phyloP scores from a whole-genome alignment of 2,113 vertebrate species.

The Melospiza georgiana region DNA sequence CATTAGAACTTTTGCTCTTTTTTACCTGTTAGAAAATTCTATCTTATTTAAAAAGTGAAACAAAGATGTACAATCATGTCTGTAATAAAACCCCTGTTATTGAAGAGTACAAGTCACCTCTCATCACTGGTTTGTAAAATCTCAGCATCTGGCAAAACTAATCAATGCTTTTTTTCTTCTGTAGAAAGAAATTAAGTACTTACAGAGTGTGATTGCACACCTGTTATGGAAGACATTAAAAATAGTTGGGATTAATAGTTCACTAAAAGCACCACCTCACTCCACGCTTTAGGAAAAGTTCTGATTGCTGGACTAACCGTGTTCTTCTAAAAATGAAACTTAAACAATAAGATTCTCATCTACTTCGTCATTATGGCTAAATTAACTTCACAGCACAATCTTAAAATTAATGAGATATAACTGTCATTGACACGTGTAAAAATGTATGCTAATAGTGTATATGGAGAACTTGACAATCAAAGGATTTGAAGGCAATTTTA shows the following conservation, averaged over 20 bases:
- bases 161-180: not conserved
- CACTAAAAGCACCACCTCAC: not conserved
- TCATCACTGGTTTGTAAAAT: not conserved
- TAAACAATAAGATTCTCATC: not conserved
- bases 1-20: not conserved
- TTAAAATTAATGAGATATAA: not conserved
- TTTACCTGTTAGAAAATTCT: not conserved
- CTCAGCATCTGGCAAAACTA: not conserved
- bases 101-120: not conserved
- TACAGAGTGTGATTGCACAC: not conserved
- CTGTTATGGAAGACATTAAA: not conserved
- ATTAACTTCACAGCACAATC: not conserved
- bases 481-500: not conserved
- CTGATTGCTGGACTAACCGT: not conserved
- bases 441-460: not conserved
- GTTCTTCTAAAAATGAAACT: not conserved
- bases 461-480: not conserved
- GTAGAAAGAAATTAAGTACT: not conserved
- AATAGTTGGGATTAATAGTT: not conserved
- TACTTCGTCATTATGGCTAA: not conserved
- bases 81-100: not conserved
- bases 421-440: not conserved
- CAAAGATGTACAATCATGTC: too few species aligned
- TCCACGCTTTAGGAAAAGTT: not conserved
- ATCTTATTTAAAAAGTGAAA: not conserved